phyloP scores from a whole-genome alignment of 2,888 invertebrate genomes.

The Parthenolecanium corni region DNA sequence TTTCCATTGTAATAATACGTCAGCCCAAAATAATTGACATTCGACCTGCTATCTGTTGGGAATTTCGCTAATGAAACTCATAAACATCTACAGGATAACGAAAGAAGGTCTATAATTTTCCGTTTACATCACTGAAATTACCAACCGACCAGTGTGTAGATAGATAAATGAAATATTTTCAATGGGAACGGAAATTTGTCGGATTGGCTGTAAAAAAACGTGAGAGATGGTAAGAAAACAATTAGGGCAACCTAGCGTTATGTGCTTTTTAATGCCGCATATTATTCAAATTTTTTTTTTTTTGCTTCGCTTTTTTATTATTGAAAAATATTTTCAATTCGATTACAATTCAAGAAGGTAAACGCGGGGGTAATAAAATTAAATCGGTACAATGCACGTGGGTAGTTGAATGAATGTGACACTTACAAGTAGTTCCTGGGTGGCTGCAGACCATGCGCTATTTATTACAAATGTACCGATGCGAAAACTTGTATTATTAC shows the following conservation, averaged over 20 bases:
- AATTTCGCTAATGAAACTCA: no score
- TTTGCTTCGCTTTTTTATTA: no score
- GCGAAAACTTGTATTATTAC: slow-evolving; percentile 22
- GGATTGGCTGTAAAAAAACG: neutral
- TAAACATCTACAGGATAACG: no score
- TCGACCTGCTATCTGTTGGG: no score
- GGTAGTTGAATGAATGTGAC: slow-evolving; percentile 24
- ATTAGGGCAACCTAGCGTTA: neutral
- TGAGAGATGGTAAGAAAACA: neutral
- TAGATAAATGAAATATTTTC: no score
- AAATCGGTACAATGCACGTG: slow-evolving; percentile 22
- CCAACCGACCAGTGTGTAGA: no score
- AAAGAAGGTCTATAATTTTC: no score
- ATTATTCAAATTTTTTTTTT: no score
- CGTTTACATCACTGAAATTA: no score
- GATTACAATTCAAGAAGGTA: slow-evolving; percentile 9
- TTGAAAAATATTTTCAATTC: neutral
- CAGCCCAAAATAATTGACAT: no score
- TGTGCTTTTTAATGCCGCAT: neutral
- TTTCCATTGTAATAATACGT: no score
- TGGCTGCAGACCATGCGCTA: slow-evolving; percentile 22
- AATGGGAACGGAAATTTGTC: neutral
- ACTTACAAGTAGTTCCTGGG: slow-evolving; percentile 25
- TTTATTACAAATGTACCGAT: slow-evolving; percentile 22
- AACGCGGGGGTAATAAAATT: neutral